Base-by-base conservation (phyloP, 2,888 invertebrate genomes). In the Linnaemya vulpina region DNA sequence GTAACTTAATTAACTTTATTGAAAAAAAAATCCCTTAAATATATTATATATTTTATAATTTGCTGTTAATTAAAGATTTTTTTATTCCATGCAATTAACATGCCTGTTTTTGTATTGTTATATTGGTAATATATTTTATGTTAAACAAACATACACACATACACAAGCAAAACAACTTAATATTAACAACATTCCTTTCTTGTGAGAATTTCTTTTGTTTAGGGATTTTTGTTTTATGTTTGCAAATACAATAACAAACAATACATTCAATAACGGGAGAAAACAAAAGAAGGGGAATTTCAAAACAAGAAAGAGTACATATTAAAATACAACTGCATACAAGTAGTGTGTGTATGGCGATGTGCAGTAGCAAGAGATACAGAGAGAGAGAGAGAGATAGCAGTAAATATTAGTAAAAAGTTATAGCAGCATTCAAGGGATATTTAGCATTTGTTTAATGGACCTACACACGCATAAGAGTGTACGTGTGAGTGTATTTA, bases 41-140 rank as follows among this genome's bases (percentile, higher is more conserved):
- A 38, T 22, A 43, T 25, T 13, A 15, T 40, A 20, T 13, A 51
- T 30, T 58, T 25, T 22, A 17, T 20, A 25, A 38, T 71, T 75
- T 55, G n/a, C 43, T 81, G 67, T 77, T 73, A 81, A 73, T 80
- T 81, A 77, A 62, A 76, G 22, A 20, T 65, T 83, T 74, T 70
- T 83, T 11, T 3, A 74, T 22, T 74, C 74, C 86, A 83, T 86
- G 86, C 86, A 80, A 80, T 68, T 55, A 67, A 77, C 79, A 83
- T 83, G 75, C 79, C 53, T 67, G 55, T 58, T 46, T 11, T 30
- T 49, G 49, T 51, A 80, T 79, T 70, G 25, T 70, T 63, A 62
- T 35, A 65, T 73, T 68, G 10, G 62, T 68, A 73, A 68, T 74
- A 58, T 65, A 73, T 74, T 58, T 67, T 13, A 68, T 51, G 38